These are phyloP conservation scores for Sialis lutaria DNA, from an alignment of 2,888 invertebrate species.

Conservation along the genomic window DNA sequence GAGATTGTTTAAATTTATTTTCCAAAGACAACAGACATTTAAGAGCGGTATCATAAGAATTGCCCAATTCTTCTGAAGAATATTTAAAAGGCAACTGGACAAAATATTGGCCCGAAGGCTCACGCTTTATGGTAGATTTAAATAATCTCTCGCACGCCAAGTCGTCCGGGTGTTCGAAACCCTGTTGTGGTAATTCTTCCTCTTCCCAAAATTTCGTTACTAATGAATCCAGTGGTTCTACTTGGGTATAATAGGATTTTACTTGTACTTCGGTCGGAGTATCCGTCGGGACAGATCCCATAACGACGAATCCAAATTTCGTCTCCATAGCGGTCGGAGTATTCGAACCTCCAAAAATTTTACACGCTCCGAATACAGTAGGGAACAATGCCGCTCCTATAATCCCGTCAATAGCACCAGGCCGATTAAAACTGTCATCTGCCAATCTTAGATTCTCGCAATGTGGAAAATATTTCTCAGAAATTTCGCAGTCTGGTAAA, in stretches of 20 bases:
- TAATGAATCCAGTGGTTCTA: neutral
- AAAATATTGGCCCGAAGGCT: neutral
- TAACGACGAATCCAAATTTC: neutral
- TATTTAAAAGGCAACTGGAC: neutral
- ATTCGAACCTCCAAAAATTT: neutral
- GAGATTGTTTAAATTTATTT: conserved; percentile 1
- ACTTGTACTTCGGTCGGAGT: neutral
- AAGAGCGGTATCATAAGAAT: neutral
- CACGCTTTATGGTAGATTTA: neutral
- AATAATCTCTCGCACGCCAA: neutral
- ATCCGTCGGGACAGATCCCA: neutral
- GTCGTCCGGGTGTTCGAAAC: neutral
- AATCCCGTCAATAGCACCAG: too few relatives aligned
- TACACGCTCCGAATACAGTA: too few relatives aligned
- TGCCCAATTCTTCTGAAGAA: neutral
- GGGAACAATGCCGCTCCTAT: too few relatives aligned
- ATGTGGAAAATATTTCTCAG: neutral
- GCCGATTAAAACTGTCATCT: neutral
- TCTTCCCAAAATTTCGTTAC: neutral
- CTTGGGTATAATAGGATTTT: neutral
- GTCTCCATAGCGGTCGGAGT: neutral
- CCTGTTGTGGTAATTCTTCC: neutral
- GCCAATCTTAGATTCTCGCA: neutral
- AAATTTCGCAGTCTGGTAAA: neutral
- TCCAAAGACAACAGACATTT: neutral